Base-by-base conservation (phyloP, 2,797 vertebrate species). In the Brotula barbata region DNA sequence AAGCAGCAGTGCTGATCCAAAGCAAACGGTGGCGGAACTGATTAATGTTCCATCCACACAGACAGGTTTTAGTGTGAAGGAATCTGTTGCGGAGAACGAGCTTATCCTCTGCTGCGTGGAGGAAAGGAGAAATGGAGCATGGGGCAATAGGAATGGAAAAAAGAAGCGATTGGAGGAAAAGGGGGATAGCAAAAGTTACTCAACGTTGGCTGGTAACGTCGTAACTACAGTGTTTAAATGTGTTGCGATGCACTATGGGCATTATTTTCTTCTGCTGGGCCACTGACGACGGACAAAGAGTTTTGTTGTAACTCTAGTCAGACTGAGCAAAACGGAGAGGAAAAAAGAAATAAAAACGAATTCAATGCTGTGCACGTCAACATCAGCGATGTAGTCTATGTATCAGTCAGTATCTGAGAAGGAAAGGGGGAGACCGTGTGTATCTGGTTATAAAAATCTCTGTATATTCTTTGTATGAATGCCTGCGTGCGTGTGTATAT, bases 21-120 rank as follows among this genome's bases (percentile, higher is more conserved):
- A 89, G 84, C 81, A 89, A 90, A 90, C 78, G 70, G 81, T 76
- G 76, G 83, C 65, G 68, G 64, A 58, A 42, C 45, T 43, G 70
- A 87, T 77, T 77, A 81, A 89, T 84, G 85, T 87, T 86, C 85
- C 87, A 68, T 89, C 81, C 79, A 87, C 78, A 86, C 83, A 89
- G 78, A 85, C 71, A 80, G 70, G 64, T 89, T 90, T 89, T 84
- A 83, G 83, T 88, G 88, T 82, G 85, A 91, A 87, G 85, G 89
- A 90, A 88, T 91, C 88, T 56, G 59, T 46, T 77, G 77, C 82
- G 84, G 76, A 70, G 85, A 64, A 67, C 31, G 52, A 73, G 65
- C 82, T 85, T 83, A 71, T 78, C 73, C 75, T 86, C 70, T 51
- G 58, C 49, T 70, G 70, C 66, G 85, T 78, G 73, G 67, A 72